Evolutionary conservation across 1,140 invertebrate genomes (phyloP).

Genomic region (Dendrolimus kikuchii): DNA sequence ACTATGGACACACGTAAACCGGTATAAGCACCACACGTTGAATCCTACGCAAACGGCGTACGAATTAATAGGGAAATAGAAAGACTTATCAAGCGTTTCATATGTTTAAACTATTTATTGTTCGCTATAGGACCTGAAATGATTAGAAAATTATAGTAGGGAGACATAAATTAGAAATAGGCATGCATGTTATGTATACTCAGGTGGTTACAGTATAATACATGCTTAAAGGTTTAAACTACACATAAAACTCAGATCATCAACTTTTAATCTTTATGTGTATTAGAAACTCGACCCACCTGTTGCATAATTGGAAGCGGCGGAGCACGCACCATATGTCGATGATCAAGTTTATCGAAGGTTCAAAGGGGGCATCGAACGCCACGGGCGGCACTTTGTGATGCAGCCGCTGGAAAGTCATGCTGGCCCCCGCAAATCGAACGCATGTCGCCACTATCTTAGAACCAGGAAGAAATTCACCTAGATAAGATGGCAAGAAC

Average conservation of each 20-base stretch:
- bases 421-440: slow-evolving; percentile 41
- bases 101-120: too few relatives aligned
- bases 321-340: slow-evolving; percentile 38
- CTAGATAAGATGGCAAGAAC: slow-evolving; percentile 21
- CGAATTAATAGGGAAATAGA: slow-evolving; percentile 1
- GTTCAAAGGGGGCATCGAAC: slow-evolving; percentile 49
- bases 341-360: slow-evolving; percentile 67
- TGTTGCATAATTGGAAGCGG: slow-evolving; percentile 33
- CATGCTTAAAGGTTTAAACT: too few relatives aligned
- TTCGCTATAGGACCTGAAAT: too few relatives aligned
- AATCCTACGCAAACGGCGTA: slow-evolving; percentile 3
- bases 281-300: slow-evolving; percentile 25
- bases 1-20: slow-evolving; percentile 24
- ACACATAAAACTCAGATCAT: too few relatives aligned
- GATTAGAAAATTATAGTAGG: too few relatives aligned
- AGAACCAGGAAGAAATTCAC: slow-evolving; percentile 36
- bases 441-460: slow-evolving; percentile 15
- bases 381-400: slow-evolving; percentile 36
- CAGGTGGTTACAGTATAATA: too few relatives aligned
- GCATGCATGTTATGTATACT: too few relatives aligned
- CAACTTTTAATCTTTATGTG: neutral
- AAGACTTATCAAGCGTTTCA: too few relatives aligned
- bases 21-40: slow-evolving; percentile 16
- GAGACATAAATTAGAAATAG: too few relatives aligned
- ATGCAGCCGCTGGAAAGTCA: slow-evolving; percentile 50